These are phyloP conservation scores for Oikopleura dioica DNA, from an alignment of 23 tunicate genomes.

Conservation along the genomic window DNA sequence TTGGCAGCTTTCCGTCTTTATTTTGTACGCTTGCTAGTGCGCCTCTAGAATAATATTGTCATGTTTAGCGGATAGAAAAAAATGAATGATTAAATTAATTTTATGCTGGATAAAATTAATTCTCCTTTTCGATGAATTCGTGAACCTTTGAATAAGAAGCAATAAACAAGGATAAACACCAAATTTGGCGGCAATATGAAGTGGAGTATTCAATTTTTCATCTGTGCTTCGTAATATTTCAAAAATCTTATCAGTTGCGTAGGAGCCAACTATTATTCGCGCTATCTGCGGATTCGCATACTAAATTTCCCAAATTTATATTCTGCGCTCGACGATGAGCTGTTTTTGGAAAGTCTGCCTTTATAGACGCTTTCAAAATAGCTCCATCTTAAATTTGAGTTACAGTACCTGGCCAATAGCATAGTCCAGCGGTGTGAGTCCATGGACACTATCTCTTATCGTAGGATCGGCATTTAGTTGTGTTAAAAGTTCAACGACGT, in stretches of 20 bases:
- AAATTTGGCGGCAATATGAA: constrained; percentile 8
- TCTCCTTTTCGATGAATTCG: not conserved
- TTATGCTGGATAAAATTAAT: not conserved
- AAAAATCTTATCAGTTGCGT: not conserved
- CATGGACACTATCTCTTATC: not conserved
- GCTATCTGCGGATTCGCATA: constrained; percentile 2
- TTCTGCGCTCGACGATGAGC: too few relatives aligned
- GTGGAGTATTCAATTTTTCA: not conserved
- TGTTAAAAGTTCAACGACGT: not conserved
- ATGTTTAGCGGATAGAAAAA: not conserved
- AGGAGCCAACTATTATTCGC: not conserved
- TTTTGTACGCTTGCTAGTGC: not conserved
- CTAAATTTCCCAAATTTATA: too few relatives aligned
- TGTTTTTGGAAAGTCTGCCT: too few relatives aligned
- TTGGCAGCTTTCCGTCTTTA: not conserved
- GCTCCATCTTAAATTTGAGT: too few relatives aligned
- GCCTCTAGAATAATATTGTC: not conserved
- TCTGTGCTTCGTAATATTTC: not conserved
- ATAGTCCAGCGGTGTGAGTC: not conserved
- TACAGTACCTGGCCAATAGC: constrained; percentile 5
- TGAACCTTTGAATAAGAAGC: not conserved
- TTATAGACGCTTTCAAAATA: too few relatives aligned
- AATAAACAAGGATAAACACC: not conserved
- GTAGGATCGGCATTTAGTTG: not conserved
- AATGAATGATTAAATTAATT: not conserved